A percentile compares a stretch with the other conserved stretches of the same genome.
Evolutionary conservation across 2,797 vertebrate genomes (phyloP).

Genomic region (Emys orbicularis): DNA sequence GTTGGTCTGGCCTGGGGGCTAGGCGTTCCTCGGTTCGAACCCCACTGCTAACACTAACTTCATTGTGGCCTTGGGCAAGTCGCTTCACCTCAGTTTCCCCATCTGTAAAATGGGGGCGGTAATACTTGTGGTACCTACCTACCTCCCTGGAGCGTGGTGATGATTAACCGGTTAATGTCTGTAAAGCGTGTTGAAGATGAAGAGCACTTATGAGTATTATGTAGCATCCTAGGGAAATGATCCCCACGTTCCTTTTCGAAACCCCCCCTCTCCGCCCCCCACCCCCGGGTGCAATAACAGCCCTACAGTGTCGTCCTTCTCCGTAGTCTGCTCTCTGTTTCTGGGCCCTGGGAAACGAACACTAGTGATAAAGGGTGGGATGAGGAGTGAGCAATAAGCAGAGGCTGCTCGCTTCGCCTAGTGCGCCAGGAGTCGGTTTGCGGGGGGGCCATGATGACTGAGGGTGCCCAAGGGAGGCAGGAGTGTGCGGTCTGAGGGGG

Average conservation of each 20-base stretch:
- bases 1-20: neutral
- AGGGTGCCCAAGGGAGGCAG: neutral
- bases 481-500: neutral
- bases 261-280: rapidly evolving
- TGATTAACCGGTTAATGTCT: neutral
- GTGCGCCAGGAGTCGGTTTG: neutral
- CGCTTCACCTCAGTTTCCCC: slow-evolving; percentile 74
- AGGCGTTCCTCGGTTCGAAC: neutral
- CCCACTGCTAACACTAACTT: neutral
- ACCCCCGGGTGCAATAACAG: neutral
- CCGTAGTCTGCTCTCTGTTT: neutral
- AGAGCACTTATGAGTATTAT: neutral
- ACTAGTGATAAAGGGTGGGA: neutral
- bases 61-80: slow-evolving; percentile 55
- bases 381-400: neutral
- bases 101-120: slow-evolving; percentile 75
- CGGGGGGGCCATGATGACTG: neutral
- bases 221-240: rapidly evolving
- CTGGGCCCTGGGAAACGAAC: neutral
- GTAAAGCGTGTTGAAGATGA: neutral
- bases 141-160: slow-evolving; percentile 53
- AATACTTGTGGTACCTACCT: slow-evolving; percentile 64
- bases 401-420: neutral
- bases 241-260: neutral
- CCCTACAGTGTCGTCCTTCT: neutral